These are phyloP conservation scores for Lapara coniferarum DNA, from an alignment of 2,888 invertebrate genomes.

Conservation along the genomic window DNA sequence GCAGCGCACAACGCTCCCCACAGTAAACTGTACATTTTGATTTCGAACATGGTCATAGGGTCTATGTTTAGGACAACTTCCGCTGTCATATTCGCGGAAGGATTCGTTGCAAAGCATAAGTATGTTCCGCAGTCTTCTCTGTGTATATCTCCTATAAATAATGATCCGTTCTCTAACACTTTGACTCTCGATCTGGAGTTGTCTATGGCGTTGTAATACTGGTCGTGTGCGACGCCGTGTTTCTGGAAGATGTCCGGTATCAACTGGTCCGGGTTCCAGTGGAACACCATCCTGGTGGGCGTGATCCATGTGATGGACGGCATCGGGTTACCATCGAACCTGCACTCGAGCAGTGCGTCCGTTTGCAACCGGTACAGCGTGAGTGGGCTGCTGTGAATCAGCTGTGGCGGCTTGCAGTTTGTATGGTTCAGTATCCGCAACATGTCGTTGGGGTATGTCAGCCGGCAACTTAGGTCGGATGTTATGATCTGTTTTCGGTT, in stretches of 20 bases:
- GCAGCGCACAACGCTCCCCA: conserved; percentile 92
- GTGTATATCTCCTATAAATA: conserved; percentile 88
- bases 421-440: conserved; percentile 87
- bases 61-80: conserved; percentile 92
- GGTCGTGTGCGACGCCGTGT: conserved; percentile 86
- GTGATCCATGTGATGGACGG: conserved; percentile 95
- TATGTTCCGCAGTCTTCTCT: conserved; percentile 93
- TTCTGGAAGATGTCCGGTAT: conserved; percentile 86
- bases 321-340: conserved; percentile 88
- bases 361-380: conserved; percentile 86
- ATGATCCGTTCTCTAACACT: conserved; percentile 90
- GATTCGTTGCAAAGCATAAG: conserved; percentile 93
- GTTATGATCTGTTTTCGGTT: conserved; percentile 75
- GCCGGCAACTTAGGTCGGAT: conserved; percentile 86
- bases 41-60: conserved; percentile 91
- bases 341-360: conserved; percentile 90
- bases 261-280: conserved; percentile 90
- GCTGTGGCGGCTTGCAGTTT: conserved; percentile 86
- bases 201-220: conserved; percentile 73
- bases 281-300: conserved; percentile 87
- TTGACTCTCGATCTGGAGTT: conserved; percentile 83
- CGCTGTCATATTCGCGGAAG: conserved; percentile 90
- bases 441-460: conserved; percentile 88
- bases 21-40: conserved; percentile 92
- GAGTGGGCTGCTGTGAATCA: conserved; percentile 85